Conservation (phyloP, 2,113 vertebrate species). For the Lonchura striata region DNA sequence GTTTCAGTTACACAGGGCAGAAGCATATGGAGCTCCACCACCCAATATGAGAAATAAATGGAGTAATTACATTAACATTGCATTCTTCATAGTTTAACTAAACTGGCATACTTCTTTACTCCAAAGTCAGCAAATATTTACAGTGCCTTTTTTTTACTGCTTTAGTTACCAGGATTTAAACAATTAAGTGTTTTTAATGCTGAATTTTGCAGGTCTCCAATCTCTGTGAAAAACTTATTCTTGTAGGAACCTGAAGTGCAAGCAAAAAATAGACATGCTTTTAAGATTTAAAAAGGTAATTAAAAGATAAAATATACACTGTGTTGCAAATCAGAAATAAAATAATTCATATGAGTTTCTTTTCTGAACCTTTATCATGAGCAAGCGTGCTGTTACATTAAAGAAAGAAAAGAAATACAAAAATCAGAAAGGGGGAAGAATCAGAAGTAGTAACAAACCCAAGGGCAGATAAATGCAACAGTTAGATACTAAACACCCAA, state of each 20-base stretch:
- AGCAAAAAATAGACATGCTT: background rate
- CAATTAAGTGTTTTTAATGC: background rate
- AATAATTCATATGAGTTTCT: fast-evolving
- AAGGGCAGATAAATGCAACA: background rate
- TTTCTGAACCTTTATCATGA: background rate
- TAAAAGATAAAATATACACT: background rate
- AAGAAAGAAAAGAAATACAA: background rate
- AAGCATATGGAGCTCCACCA: background rate
- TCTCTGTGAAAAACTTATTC: background rate
- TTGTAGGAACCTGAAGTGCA: background rate
- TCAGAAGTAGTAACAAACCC: background rate
- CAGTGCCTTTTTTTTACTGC: background rate
- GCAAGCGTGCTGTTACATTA: fast-evolving
- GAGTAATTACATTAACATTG: background rate
- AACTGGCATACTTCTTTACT: background rate
- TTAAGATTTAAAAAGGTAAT: background rate
- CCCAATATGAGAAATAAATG: background rate
- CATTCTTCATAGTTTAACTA: background rate
- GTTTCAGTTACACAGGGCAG: background rate
- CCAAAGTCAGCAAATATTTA: background rate
- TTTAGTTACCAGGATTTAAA: background rate
- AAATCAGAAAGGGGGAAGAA: background rate
- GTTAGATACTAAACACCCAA: background rate
- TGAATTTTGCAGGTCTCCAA: background rate
- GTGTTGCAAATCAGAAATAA: background rate